Evolutionary conservation across 2,888 invertebrate genomes (phyloP).

Genomic region (Chironomus riparius): DNA sequence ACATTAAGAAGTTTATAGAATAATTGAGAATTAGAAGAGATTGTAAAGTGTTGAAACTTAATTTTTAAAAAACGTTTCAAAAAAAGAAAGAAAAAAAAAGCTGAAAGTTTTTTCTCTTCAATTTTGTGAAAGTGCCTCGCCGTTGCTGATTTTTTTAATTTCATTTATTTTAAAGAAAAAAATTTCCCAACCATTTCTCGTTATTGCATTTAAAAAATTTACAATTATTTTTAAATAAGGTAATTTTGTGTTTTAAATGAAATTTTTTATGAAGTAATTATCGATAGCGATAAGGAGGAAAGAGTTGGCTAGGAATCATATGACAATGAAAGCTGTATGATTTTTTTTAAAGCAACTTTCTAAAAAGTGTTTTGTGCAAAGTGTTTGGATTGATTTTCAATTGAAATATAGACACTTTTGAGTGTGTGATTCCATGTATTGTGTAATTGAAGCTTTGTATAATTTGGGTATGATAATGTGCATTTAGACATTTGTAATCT

Average conservation of each 20-base stretch:
- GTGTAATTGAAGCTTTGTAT: too few relatives aligned
- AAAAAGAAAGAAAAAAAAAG: neutral
- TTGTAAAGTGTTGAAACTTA: neutral
- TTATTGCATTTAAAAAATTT: neutral
- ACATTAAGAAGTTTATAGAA: too few relatives aligned
- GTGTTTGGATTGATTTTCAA: neutral
- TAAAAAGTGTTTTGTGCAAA: neutral
- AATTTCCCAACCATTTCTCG: slow-evolving; percentile 1
- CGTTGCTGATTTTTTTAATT: neutral
- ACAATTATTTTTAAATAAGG: slow-evolving; percentile 2
- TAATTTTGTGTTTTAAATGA: neutral
- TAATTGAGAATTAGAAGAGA: neutral
- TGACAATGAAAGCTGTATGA: neutral
- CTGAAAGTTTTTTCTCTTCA: neutral
- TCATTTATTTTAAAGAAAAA: neutral
- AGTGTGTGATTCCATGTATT: too few relatives aligned
- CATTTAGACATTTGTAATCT: too few relatives aligned
- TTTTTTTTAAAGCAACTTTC: neutral
- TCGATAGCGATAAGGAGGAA: neutral
- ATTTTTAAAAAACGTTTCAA: neutral
- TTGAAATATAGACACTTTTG: too few relatives aligned
- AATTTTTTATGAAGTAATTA: neutral
- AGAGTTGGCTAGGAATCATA: too few relatives aligned
- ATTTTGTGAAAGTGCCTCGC: neutral
- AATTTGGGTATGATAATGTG: too few relatives aligned